Base-by-base conservation (phyloP, 2,797 vertebrate species). In the Clarias fuscus region DNA sequence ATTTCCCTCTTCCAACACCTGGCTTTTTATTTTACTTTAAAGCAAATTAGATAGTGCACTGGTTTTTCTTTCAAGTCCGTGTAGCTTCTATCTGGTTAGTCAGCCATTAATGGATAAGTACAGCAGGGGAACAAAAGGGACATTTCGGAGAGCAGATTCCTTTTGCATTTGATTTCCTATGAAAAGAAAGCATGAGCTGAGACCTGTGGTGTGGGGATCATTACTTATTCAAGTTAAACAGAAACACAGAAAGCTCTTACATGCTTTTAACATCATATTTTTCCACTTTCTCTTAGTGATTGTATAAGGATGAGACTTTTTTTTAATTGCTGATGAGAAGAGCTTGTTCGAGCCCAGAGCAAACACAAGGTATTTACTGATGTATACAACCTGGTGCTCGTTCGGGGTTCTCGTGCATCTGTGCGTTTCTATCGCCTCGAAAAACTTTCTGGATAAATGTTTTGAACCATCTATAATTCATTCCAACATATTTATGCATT, bases 391-490 rank as follows among this genome's bases (percentile, higher is more conserved):
- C 53, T 30, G 72, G n/a, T 68, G n/a, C 37, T 58, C 56, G 76
- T 67, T 73, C 33, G n/a, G 27, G 61, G 62, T 33, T 33, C 18
- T 15, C 53, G 86, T 30, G 2, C n/a, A 53, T 53, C 37, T 43
- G n/a, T 70, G n/a, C 37, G 15, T 48, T 87, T 73, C 20, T 43
- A 70, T 24, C 70, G 64, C 67, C 62, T 58, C 43, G 18, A 6
- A 33, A 53, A 65, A 33, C 22, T 56, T 67, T 84, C 56, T 72
- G 48, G 4, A 87, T 82, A 58, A 78, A 89, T 77, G 75, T 86
- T 85, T 83, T 84, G 59, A 84, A 75, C 82, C 76, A 84, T 86
- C 59, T 82, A 81, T 77, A 84, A 87, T 86, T 88, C n/a, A n/a
- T 75, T 67, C 2, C 14, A 84, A 82, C n/a, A 79, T 65, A 81